Evolutionary conservation across 2,113 vertebrate genomes (phyloP).

Genomic region (Clarias magur): DNA sequence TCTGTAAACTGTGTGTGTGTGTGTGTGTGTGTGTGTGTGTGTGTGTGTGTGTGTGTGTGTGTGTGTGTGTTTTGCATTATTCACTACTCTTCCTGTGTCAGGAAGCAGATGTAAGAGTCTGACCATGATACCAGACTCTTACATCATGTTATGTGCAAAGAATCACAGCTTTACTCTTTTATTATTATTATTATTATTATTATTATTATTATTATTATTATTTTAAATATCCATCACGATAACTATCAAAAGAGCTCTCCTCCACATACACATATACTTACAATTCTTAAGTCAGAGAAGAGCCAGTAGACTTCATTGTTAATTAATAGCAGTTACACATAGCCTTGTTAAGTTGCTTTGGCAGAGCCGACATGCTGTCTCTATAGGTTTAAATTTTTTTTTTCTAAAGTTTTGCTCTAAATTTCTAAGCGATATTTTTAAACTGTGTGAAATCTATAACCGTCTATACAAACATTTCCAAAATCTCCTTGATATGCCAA

Average conservation of each 20-base stretch:
- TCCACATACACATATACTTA: background rate
- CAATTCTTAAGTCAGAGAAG: no score
- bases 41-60: background rate
- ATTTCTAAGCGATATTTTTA: no score
- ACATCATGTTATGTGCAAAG: background rate
- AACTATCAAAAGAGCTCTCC: background rate
- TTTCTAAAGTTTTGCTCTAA: background rate
- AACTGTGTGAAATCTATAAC: background rate
- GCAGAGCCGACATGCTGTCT: background rate
- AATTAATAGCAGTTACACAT: background rate
- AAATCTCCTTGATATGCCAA: no score
- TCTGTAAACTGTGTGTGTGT: background rate
- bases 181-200: background rate
- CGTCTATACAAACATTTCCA: no score
- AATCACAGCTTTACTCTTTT: background rate
- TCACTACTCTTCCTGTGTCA: background rate
- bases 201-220: no score
- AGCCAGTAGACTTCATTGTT: background rate
- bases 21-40: background rate
- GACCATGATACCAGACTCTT: background rate
- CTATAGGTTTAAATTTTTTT: background rate
- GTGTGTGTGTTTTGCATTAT: background rate
- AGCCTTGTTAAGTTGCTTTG: background rate
- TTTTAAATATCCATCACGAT: background rate
- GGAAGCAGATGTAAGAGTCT: background rate